These are phyloP conservation scores for Stegodyphus mimosarum DNA, from an alignment of 1,140 invertebrate genomes.

Conservation along the genomic window DNA sequence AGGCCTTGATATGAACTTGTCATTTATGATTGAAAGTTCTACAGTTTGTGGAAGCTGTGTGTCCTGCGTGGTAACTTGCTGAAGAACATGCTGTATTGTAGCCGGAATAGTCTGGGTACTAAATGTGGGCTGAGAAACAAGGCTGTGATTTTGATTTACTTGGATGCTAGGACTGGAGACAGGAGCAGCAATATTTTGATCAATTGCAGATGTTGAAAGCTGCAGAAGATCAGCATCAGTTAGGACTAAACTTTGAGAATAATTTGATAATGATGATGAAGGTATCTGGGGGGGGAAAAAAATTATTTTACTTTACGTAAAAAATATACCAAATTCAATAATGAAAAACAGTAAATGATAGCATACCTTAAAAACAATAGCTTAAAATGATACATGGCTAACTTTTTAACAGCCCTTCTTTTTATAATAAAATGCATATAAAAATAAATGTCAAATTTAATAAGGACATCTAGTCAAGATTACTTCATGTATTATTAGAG, in stretches of 20 bases:
- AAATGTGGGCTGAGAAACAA: conserved; percentile 21
- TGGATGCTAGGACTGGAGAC: conserved; percentile 12
- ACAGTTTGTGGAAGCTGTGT: conserved; percentile 28
- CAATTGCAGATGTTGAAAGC: conserved; percentile 30
- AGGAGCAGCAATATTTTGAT: not conserved
- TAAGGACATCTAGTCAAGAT: not conserved
- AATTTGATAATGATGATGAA: conserved; percentile 27
- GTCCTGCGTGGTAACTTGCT: conserved; percentile 21
- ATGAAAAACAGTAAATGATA: not conserved
- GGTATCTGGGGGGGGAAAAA: conserved; percentile 30
- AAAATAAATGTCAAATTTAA: not conserved
- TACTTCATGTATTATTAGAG: too few species aligned
- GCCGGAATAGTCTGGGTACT: not conserved
- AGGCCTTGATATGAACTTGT: conserved; percentile 40
- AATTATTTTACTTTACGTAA: not conserved
- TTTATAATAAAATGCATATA: not conserved
- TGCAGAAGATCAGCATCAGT: conserved; percentile 46
- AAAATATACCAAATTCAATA: not conserved
- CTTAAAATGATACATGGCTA: not conserved
- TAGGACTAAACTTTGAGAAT: conserved; percentile 34
- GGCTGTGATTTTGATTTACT: not conserved
- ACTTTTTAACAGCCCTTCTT: not conserved
- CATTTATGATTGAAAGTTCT: conserved; percentile 50
- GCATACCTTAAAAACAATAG: not conserved
- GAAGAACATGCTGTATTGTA: conserved; percentile 35